Evolutionary conservation across 1,140 invertebrate genomes (phyloP).

Genomic region (Drosophila kikkawai): DNA sequence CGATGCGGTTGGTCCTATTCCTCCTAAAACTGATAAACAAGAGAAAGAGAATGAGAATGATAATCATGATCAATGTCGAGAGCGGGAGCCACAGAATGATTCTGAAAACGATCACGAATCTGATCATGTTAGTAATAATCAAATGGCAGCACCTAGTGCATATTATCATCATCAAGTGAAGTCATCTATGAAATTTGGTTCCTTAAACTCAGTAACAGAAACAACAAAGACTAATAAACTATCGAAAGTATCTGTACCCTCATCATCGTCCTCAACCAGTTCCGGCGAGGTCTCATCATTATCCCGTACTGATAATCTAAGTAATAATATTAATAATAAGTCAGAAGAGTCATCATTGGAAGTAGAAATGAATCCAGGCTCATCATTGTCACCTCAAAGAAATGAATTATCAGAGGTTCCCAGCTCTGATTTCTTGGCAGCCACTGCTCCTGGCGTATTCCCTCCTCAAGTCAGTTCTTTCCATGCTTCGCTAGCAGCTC

Average conservation of each 20-base stretch:
- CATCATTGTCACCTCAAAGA: conserved; percentile 20
- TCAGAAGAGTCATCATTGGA: conserved; percentile 32
- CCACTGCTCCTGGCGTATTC: conserved; percentile 25
- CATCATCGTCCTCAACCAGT: conserved; percentile 38
- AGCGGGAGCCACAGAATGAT: conserved; percentile 9
- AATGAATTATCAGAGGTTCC: conserved; percentile 37
- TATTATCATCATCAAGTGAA: conserved; percentile 37
- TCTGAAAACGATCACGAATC: conserved; percentile 2
- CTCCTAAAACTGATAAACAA: conserved; percentile 9
- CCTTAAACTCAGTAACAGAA: conserved; percentile 76
- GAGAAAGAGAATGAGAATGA: conserved; percentile 9
- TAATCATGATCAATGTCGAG: conserved; percentile 5
- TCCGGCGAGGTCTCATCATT: conserved; percentile 31
- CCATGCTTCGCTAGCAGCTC: conserved; percentile 70
- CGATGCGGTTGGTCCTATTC: not conserved
- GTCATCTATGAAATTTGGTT: conserved; percentile 67
- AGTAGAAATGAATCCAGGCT: conserved; percentile 20
- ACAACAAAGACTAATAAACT: conserved; percentile 76
- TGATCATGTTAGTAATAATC: conserved; percentile 16
- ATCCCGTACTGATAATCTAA: conserved; percentile 82
- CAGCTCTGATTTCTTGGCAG: conserved; percentile 62
- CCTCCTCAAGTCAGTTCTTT: conserved; percentile 69
- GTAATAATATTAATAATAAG: conserved; percentile 76
- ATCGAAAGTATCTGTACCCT: conserved; percentile 42
- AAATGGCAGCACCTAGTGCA: conserved; percentile 38